Percentiles rank a stretch among this genome's conserved stretches.
phyloP scores from a whole-genome alignment of 2,888 invertebrate species.

The Lumbricus terrestris region DNA sequence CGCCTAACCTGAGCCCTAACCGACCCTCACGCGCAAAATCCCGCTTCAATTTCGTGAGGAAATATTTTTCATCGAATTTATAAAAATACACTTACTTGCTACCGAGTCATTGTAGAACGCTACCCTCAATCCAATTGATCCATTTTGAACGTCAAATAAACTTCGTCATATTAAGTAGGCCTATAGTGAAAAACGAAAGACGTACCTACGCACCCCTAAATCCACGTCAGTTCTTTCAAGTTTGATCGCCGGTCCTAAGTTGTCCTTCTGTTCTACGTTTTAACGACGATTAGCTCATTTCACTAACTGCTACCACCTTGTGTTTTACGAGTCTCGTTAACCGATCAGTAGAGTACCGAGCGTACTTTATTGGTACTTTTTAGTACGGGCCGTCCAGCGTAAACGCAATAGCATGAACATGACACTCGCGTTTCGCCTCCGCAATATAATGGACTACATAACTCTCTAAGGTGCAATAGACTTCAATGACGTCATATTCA shows the following conservation, averaged over 20 bases:
- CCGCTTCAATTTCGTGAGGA: no score
- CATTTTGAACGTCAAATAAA: neutral
- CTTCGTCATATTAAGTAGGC: neutral
- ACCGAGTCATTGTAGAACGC: no score
- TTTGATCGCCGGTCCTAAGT: neutral
- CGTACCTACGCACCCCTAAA: neutral
- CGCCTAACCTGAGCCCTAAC: no score
- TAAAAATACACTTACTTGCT: no score
- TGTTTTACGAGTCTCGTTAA: neutral
- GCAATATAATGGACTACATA: neutral
- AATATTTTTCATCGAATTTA: no score
- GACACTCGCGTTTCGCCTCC: neutral
- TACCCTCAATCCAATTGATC: neutral
- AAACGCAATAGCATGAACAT: neutral
- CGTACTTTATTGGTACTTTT: neutral
- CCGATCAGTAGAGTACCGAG: neutral
- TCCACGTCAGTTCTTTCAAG: neutral
- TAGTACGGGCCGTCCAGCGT: neutral
- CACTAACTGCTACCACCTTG: neutral
- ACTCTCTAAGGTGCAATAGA: neutral
- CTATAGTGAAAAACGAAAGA: neutral
- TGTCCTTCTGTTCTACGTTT: neutral
- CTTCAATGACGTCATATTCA: neutral
- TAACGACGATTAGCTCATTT: neutral
- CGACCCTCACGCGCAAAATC: no score